Evolutionary conservation across 2,797 vertebrate genomes (phyloP), one percentile per base, ranked within the genome.

Genomic region (Esox masquinongy): DNA sequence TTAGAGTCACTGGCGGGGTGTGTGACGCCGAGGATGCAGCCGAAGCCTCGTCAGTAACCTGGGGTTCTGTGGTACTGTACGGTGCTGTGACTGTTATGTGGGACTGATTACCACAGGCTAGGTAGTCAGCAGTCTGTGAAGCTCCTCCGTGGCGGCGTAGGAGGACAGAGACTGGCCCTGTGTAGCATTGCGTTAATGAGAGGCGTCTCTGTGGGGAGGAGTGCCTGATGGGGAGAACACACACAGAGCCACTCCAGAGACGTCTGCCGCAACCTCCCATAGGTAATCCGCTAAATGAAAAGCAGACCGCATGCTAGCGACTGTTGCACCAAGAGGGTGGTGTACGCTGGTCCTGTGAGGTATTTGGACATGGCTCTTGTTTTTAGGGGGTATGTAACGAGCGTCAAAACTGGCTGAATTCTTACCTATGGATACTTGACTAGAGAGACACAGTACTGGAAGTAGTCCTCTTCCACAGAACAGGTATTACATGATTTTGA

Each of bases 271-370:
- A 84, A 87, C 88, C 88, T 90, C 90, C 89, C 87, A 77, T 88
- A 89, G 90, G 91, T 92, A 90, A 91, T 76, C 91, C 90, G 79
- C 80, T 89, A 93, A 94, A 94, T 92, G 87, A 92, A 93, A 93
- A 93, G 91, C 93, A 94, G 92, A 91, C 88, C 71, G 78, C 82
- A 77, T 76, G 78, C 85, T 79, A 90, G 90, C 88, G 90, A 87
- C 87, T 89, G 86, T 87, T 92, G 85, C 83, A 80, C 86, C 77
- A 77, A 87, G 84, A 84, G 85, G 88, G 82, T 72, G 79, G 90
- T 86, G 83, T 90, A 86, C 85, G 89, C 88, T 88, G 82, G 87
- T 87, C 88, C 73, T 79, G 89, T 89, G 81, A 91, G 86, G 86
- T 88, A 77, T 91, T 91, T 91, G 88, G 88, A 5, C 86, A 80